These are phyloP conservation scores for Pangasius macronema DNA, from an alignment of 2,797 vertebrate genomes.

Conservation along the genomic window DNA sequence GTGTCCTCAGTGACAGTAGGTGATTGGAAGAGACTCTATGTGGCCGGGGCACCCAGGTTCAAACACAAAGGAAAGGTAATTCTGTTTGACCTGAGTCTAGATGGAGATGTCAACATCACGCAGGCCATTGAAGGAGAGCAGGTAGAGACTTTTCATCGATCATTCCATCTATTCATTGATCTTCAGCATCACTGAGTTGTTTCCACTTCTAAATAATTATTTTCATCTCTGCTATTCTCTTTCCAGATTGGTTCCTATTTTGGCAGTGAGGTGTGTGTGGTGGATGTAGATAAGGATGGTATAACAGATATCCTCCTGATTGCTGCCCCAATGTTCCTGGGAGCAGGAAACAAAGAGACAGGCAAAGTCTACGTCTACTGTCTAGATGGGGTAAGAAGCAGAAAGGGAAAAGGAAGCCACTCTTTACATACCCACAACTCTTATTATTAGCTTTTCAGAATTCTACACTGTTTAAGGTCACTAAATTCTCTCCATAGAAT, in stretches of 20 bases:
- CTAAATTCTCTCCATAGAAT: constrained; percentile 57
- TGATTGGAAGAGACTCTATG: constrained; percentile 76
- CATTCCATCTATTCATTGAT: not conserved
- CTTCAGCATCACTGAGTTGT: not conserved
- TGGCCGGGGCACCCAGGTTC: constrained; percentile 92
- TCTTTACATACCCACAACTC: not conserved
- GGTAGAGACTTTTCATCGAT: constrained; percentile 67
- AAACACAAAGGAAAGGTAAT: constrained; percentile 96
- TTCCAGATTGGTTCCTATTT: constrained; percentile 93
- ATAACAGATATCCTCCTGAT: constrained; percentile 89
- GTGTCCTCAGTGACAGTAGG: constrained; percentile 86
- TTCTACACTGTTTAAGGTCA: not conserved
- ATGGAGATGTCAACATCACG: constrained; percentile 75
- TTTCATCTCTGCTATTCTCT: constrained; percentile 1
- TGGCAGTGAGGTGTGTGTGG: constrained; percentile 87
- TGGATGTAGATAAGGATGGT: constrained; percentile 89
- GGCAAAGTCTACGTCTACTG: constrained; percentile 89
- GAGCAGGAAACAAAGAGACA: constrained; percentile 86
- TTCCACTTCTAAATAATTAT: not conserved
- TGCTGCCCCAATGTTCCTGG: constrained; percentile 92
- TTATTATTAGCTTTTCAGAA: constrained; percentile 1
- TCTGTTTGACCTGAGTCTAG: constrained; percentile 82
- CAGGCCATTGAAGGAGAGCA: constrained; percentile 92
- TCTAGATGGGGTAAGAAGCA: constrained; percentile 70
- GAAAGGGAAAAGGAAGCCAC: not conserved